A percentile compares a stretch with the other conserved stretches of the same genome.
Evolutionary conservation across 2,888 invertebrate genomes (phyloP).

Genomic region (Melieria crassipennis): DNA sequence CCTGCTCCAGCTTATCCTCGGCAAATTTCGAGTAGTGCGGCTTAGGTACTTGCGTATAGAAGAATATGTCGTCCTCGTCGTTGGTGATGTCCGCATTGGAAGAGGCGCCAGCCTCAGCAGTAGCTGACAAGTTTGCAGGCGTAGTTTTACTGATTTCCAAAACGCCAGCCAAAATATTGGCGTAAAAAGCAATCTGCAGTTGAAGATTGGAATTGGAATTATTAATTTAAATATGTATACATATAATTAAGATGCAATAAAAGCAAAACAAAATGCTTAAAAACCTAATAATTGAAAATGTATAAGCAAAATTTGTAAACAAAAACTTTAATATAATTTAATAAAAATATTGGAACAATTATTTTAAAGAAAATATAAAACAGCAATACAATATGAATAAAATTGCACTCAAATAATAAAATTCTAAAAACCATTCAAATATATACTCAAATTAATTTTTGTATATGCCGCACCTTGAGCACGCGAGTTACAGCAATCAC

Average conservation of each 20-base stretch:
- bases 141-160: constrained; percentile 72
- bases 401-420: no score
- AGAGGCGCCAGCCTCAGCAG: constrained; percentile 42
- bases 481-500: constrained; percentile 88
- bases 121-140: constrained; percentile 35
- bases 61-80: constrained; percentile 61
- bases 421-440: no score
- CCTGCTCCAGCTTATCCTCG: constrained; percentile 70
- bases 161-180: constrained; percentile 85
- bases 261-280: no score
- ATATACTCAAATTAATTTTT: background rate
- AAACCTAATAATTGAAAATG: no score
- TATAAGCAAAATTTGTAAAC: no score
- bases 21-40: constrained; percentile 61
- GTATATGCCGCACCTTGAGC: constrained; percentile 73
- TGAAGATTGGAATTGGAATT: background rate
- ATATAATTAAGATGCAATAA: background rate
- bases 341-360: no score
- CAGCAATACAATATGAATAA: no score
- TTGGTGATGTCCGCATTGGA: constrained; percentile 27
- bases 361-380: no score
- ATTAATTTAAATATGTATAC: background rate
- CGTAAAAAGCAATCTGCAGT: constrained; percentile 82
- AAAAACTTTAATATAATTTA: no score
- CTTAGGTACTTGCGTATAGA: constrained; percentile 57